These are phyloP conservation scores for Cinara cedri DNA, from an alignment of 2,888 invertebrate species.

Conservation along the genomic window DNA sequence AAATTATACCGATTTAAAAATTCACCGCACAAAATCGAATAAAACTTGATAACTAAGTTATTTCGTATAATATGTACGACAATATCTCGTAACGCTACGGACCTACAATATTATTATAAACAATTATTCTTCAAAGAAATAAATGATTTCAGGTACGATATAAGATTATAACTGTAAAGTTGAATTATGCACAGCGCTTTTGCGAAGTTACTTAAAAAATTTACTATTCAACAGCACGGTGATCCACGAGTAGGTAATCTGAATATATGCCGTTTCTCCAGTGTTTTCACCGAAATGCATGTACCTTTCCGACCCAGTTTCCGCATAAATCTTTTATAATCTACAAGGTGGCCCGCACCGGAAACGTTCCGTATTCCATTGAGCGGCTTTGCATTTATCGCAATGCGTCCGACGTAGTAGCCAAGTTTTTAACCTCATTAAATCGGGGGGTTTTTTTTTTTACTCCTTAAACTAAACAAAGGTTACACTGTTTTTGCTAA, in stretches of 20 bases:
- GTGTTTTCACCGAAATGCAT: slow-evolving; percentile 15
- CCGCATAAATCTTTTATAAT: slow-evolving; percentile 36
- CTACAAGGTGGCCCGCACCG: slow-evolving; percentile 17
- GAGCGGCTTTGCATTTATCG: slow-evolving; percentile 32
- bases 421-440: slow-evolving; percentile 37
- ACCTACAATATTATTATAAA: no score
- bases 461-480: slow-evolving; percentile 2
- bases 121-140: no score
- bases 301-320: slow-evolving; percentile 14
- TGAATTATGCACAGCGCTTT: no score
- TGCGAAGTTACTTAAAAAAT: no score
- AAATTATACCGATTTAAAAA: no score
- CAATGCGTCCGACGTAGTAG: slow-evolving; percentile 30
- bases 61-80: no score
- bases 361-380: slow-evolving; percentile 26
- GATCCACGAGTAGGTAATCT: neutral
- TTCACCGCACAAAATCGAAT: no score
- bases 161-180: no score
- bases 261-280: neutral
- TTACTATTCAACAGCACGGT: neutral
- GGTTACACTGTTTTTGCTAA: slow-evolving; percentile 4
- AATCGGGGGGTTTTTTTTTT: neutral
- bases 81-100: no score
- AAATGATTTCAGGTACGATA: no score
- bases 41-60: no score